Conservation (phyloP, 2,888 invertebrate species). For the Idaea aversata region DNA sequence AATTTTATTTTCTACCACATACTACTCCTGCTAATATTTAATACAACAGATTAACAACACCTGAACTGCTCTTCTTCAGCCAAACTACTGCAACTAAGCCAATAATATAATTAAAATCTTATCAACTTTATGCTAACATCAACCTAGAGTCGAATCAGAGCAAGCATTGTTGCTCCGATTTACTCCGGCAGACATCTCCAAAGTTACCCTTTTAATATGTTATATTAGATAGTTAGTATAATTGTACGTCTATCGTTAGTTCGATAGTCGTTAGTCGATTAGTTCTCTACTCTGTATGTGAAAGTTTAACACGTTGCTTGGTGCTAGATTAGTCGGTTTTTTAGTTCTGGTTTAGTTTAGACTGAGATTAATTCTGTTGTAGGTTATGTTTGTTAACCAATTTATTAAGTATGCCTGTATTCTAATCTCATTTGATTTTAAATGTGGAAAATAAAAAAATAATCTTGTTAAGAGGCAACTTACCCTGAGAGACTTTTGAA, state of each 20-base stretch:
- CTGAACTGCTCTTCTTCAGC: too few species aligned
- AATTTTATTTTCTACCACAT: too few species aligned
- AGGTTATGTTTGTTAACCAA: neutral
- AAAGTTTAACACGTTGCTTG: conserved; percentile 19
- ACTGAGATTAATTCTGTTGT: neutral
- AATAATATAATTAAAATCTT: conserved; percentile 6
- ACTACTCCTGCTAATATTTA: too few species aligned
- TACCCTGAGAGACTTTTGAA: too few species aligned
- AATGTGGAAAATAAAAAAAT: too few species aligned
- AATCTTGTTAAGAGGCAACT: too few species aligned
- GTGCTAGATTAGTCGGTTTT: neutral
- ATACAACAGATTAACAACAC: too few species aligned
- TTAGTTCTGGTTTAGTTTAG: conserved; percentile 13
- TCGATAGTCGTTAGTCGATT: conserved; percentile 47
- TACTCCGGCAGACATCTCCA: conserved; percentile 74
- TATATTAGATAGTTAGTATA: conserved; percentile 73
- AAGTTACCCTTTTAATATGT: conserved; percentile 79
- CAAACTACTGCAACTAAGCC: too few species aligned
- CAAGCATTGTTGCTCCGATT: conserved; percentile 73
- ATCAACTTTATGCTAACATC: conserved; percentile 47
- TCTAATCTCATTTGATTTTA: neutral
- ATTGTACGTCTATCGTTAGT: conserved; percentile 32
- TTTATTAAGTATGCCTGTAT: neutral
- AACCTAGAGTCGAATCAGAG: conserved; percentile 70
- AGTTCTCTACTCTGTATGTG: conserved; percentile 33